phyloP scores from a whole-genome alignment of 1,140 invertebrate species.

The Trinorchestia longiramus region DNA sequence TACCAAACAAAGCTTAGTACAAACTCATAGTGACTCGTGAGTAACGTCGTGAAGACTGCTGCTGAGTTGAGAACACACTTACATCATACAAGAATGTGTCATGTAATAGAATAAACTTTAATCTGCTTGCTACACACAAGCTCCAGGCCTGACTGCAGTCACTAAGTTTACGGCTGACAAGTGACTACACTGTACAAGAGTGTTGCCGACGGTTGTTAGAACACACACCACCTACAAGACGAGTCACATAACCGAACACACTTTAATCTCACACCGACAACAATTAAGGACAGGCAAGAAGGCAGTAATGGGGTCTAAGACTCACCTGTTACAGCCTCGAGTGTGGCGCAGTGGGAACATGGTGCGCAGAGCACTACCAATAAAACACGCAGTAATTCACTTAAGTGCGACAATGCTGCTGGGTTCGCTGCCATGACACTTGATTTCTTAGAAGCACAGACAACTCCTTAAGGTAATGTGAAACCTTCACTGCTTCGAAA shows the following conservation, averaged over 20 bases:
- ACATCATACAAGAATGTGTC: background rate
- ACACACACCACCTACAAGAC: background rate
- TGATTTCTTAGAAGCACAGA: background rate
- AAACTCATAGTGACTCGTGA: too few relatives aligned
- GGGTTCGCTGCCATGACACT: background rate
- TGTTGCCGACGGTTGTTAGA: background rate
- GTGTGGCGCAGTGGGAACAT: background rate
- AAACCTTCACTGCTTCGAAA: background rate
- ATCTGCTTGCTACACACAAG: background rate
- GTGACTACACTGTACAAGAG: background rate
- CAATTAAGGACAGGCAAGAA: background rate
- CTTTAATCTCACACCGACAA: background rate
- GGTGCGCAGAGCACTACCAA: background rate
- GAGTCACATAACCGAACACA: background rate
- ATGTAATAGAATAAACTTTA: background rate
- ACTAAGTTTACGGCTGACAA: background rate
- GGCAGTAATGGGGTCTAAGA: background rate
- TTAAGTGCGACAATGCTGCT: background rate
- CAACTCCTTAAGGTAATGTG: background rate
- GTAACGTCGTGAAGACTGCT: too few relatives aligned
- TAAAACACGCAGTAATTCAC: constrained; percentile 18
- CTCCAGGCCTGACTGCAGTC: background rate
- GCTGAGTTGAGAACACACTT: background rate
- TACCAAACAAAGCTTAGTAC: too few relatives aligned
- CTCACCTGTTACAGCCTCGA: constrained; percentile 29